phyloP scores from a whole-genome alignment of 2,113 vertebrate genomes.

The Petromus typicus region DNA sequence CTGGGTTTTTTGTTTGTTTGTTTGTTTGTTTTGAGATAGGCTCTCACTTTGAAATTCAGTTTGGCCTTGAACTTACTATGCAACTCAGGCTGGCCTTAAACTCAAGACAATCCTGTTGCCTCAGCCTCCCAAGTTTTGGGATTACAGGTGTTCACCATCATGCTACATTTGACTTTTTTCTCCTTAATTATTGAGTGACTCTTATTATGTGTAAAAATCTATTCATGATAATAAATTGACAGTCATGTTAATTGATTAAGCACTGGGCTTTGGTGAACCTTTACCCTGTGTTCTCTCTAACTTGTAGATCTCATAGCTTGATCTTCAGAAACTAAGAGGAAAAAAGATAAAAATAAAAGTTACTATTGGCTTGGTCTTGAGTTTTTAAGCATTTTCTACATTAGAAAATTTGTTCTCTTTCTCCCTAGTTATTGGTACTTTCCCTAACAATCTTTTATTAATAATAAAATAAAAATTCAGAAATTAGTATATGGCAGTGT shows the following conservation, averaged over 20 bases:
- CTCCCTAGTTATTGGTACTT: not conserved
- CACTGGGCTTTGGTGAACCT: not conserved
- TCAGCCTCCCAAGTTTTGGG: too few relatives aligned
- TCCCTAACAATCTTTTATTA: not conserved
- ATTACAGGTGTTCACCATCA: too few relatives aligned
- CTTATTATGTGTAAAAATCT: not conserved
- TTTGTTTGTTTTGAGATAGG: too few relatives aligned
- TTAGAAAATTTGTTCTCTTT: not conserved
- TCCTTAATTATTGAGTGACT: not conserved
- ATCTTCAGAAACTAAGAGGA: not conserved
- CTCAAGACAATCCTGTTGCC: too few relatives aligned
- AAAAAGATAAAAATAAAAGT: not conserved
- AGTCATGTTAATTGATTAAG: not conserved
- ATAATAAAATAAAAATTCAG: conserved; percentile 18
- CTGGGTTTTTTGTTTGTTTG: too few relatives aligned
- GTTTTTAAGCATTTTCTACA: not conserved
- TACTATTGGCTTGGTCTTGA: not conserved
- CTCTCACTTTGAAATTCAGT: too few relatives aligned
- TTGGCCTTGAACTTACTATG: too few relatives aligned
- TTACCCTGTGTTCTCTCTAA: not conserved
- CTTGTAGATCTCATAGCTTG: not conserved
- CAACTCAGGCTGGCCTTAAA: too few relatives aligned
- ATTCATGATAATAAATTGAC: not conserved
- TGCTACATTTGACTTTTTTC: too few relatives aligned
- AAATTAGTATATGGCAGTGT: not conserved